Evolutionary conservation across 2,113 vertebrate species (phyloP).

Genomic region (Sus scrofa): DNA sequence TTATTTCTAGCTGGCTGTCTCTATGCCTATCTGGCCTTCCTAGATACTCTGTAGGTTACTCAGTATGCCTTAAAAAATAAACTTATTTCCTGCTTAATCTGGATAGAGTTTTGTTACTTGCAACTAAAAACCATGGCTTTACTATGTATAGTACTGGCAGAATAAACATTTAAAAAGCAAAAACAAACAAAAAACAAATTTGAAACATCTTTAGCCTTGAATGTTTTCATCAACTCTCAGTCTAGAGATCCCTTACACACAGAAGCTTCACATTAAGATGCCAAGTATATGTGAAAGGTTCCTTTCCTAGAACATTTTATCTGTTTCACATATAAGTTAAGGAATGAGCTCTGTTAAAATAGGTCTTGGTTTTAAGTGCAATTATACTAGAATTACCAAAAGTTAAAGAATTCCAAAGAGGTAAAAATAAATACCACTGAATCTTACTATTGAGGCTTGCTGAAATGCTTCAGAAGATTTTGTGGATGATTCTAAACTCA

Average conservation of each 20-base stretch:
- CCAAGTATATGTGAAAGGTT: not conserved
- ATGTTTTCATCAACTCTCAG: constrained; percentile 10
- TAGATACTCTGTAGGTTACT: not conserved
- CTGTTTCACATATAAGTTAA: not conserved
- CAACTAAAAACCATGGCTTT: not conserved
- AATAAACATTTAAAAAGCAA: constrained; percentile 8
- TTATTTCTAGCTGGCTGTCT: not conserved
- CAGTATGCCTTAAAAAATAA: not conserved
- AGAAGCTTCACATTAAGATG: constrained; percentile 22
- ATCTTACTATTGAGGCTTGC: not conserved
- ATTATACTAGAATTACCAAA: constrained; percentile 17
- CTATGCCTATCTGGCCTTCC: not conserved
- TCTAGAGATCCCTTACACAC: not conserved
- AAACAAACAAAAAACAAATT: not conserved
- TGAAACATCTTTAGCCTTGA: not conserved
- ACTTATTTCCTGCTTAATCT: not conserved
- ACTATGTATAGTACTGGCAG: not conserved
- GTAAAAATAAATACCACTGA: constrained; percentile 48
- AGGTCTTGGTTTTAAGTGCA: constrained; percentile 48
- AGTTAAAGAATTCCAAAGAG: constrained; percentile 15
- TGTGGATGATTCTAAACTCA: constrained; percentile 36
- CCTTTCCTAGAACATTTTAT: not conserved
- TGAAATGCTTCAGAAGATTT: constrained; percentile 51
- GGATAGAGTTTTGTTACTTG: not conserved
- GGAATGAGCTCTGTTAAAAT: constrained; percentile 19